phyloP scores from a whole-genome alignment of 2,888 invertebrate genomes.

The Lamellibrachia satsuma region DNA sequence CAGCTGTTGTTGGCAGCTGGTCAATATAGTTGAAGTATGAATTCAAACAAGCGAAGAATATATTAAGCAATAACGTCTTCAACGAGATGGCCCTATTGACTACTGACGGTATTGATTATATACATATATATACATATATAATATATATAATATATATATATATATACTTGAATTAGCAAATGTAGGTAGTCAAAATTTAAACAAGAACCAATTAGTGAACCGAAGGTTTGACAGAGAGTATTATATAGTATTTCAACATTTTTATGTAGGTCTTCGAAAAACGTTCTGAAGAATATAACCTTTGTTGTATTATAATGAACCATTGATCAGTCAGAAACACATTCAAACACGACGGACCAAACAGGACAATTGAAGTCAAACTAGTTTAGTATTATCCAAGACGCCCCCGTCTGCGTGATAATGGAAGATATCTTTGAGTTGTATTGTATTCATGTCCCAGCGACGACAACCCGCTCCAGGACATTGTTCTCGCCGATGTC shows the following conservation, averaged over 20 bases:
- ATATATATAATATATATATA: too few relatives aligned
- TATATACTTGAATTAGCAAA: too few relatives aligned
- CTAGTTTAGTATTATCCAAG: neutral
- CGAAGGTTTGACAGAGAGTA: too few relatives aligned
- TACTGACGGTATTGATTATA: neutral
- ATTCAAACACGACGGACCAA: neutral
- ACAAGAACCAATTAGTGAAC: too few relatives aligned
- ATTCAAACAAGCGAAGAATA: neutral
- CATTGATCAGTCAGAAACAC: neutral
- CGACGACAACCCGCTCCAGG: neutral
- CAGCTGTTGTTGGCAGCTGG: neutral
- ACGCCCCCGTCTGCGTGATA: neutral
- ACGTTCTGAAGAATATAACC: neutral
- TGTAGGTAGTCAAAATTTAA: too few relatives aligned
- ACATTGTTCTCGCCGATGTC: constrained; percentile 76
- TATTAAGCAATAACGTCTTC: neutral
- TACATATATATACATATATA: neutral
- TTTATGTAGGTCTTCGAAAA: too few relatives aligned
- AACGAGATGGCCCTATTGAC: neutral
- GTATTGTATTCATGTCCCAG: neutral
- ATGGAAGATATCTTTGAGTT: neutral
- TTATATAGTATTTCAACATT: too few relatives aligned
- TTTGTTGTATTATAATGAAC: neutral
- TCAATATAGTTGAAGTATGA: neutral
- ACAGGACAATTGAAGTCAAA: neutral